A percentile compares a stretch with the other conserved stretches of the same genome.
These are phyloP conservation scores for Ochotona princeps DNA, from an alignment of 2,113 vertebrate genomes.

Conservation along the genomic window DNA sequence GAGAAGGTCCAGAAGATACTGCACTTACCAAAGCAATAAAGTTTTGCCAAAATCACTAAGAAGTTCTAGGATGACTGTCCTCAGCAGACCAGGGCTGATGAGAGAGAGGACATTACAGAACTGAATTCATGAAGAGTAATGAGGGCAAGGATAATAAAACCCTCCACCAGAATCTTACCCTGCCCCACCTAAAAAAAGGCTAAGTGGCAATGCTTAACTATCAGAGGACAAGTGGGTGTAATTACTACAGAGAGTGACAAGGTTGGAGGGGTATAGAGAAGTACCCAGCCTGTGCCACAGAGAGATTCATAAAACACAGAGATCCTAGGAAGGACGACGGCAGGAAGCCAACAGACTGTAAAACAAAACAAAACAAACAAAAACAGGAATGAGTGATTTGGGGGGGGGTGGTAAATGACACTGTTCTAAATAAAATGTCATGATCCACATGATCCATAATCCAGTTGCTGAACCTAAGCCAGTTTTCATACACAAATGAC, in stretches of 20 bases:
- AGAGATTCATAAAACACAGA: not conserved
- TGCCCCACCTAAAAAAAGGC: not conserved
- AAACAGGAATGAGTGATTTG: conserved; percentile 9
- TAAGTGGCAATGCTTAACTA: not conserved
- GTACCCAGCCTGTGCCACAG: not conserved
- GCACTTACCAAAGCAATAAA: not conserved
- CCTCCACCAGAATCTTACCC: not conserved
- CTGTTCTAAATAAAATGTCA: not conserved
- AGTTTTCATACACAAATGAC: not conserved
- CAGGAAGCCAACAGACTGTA: not conserved
- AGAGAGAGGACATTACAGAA: not conserved
- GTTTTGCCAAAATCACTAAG: not conserved
- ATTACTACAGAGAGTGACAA: not conserved
- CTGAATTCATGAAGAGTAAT: not conserved
- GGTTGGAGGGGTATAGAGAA: not conserved
- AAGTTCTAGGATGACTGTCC: not conserved
- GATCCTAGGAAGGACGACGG: not conserved
- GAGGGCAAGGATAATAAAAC: not conserved
- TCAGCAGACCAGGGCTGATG: not conserved
- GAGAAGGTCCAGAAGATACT: not conserved
- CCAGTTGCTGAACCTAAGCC: not conserved
- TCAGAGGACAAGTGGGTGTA: not conserved
- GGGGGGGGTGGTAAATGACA: not conserved
- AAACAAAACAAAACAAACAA: conserved; percentile 49
- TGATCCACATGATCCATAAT: not conserved